A percentile compares a stretch with the other conserved stretches of the same genome.
phyloP scores from a whole-genome alignment of 2,888 invertebrate species.

The Nesidiocoris tenuis region DNA sequence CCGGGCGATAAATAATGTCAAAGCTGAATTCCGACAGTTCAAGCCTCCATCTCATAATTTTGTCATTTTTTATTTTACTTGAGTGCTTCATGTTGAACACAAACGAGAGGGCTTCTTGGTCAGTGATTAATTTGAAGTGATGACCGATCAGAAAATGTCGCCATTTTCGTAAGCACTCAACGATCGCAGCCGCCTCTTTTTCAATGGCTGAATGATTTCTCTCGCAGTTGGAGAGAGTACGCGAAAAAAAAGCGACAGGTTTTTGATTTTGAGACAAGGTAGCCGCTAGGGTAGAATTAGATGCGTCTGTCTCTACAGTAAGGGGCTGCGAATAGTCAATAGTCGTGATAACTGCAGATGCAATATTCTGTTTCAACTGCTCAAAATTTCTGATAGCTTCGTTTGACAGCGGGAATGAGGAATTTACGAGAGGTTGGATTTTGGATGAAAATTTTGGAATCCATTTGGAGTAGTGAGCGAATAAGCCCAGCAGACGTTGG shows the following conservation, averaged over 20 bases:
- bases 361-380: constrained; percentile 21
- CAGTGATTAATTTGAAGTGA: constrained; percentile 9
- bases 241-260: constrained; percentile 39
- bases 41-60: constrained; percentile 20
- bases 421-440: constrained; percentile 16
- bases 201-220: constrained; percentile 21
- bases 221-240: constrained; percentile 9
- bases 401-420: not conserved
- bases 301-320: constrained; percentile 19
- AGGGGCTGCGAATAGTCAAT: constrained; percentile 9
- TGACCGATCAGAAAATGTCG: constrained; percentile 8
- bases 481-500: constrained; percentile 18
- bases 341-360: not conserved
- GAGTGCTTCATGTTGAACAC: constrained; percentile 32
- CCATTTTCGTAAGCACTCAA: constrained; percentile 29
- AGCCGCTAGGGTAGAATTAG: constrained; percentile 22
- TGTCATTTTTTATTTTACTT: constrained; percentile 20
- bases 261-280: constrained; percentile 10
- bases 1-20: constrained; percentile 27
- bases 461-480: constrained; percentile 30
- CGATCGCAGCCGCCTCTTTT: constrained; percentile 24
- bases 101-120: constrained; percentile 25
- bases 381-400: constrained; percentile 1
- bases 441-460: constrained; percentile 27
- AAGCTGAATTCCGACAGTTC: constrained; percentile 25